Base-by-base conservation (phyloP, 1,140 invertebrate genomes). In the Linepithema humile region DNA sequence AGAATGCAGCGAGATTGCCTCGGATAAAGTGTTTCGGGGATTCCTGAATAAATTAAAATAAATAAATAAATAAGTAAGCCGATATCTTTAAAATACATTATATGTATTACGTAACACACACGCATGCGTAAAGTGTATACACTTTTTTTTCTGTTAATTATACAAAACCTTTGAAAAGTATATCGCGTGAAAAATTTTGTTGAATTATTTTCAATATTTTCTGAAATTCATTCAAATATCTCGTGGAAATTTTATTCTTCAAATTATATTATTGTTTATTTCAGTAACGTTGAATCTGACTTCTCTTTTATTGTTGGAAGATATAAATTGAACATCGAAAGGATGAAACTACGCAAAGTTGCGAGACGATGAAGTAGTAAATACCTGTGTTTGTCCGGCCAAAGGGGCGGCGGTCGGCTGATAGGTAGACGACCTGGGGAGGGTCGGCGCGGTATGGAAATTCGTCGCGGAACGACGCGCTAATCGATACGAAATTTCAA, bases 401-500 rank as follows among this genome's bases (percentile, higher is more conserved):
- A 38, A 73, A 84, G 83, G 80, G 69, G 67, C 85, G 85, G 77
- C 73, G 82, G 74, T 87, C 82, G 82, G 5, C 15, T 40, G 64
- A 32, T 60, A 23, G 82, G 82, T 83, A 69, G 82, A 70, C 87
- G 82, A 85, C 85, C 85, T 23, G 29, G n/a, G n/a, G 43, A 38
- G 26, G 40, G 57, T 45, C 9, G 7, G 12, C 23, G 43, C 20
- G 65, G 12, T 29, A 84, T 73, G 85, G 74, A 87, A 87, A 84
- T 85, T 77, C 70, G 26, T 35, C 48, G 57, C 15, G 20, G 50
- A 84, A 85, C 69, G 62, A 82, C 43, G 69, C 20, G 38, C 69
- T 85, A 89, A 89, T 89, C 88, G 77, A 89, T 89, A 89, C 64
- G 82, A 87, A 87, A 89, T 89, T 89, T 87, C 88, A 89, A 89